A percentile compares a stretch with the other conserved stretches of the same genome.
These are phyloP conservation scores for Rhagologus leucostigma DNA, from an alignment of 2,113 vertebrate genomes.

Conservation along the genomic window DNA sequence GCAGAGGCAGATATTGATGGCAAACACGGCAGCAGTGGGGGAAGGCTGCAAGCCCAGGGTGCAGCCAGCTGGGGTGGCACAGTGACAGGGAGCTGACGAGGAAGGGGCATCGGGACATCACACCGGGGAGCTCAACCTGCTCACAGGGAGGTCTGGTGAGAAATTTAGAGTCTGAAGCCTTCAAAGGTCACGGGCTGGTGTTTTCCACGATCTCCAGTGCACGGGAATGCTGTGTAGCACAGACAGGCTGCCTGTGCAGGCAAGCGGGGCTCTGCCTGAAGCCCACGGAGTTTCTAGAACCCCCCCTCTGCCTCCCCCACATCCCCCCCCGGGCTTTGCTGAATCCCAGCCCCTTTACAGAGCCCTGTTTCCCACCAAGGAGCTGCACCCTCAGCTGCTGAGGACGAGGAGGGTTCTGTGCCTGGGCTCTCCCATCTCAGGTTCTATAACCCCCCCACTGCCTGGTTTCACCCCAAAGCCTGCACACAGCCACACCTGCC, in stretches of 20 bases:
- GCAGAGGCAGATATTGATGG: not conserved
- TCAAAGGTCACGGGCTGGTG: not conserved
- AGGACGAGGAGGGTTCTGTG: accelerated
- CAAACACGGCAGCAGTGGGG: not conserved
- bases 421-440: accelerated
- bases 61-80: not conserved
- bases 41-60: not conserved
- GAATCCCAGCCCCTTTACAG: accelerated
- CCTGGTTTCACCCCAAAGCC: not conserved
- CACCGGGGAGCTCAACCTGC: accelerated
- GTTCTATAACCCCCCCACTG: accelerated
- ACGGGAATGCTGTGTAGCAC: accelerated
- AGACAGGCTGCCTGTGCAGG: accelerated
- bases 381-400: not conserved
- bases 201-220: not conserved
- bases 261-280: not conserved
- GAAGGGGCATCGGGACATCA: not conserved
- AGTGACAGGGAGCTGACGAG: not conserved
- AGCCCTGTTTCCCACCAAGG: accelerated
- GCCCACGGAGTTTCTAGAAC: accelerated
- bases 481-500: accelerated
- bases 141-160: not conserved
- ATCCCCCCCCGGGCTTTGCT: not conserved
- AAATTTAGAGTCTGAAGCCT: not conserved
- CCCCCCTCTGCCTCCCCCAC: not conserved